Evolutionary conservation across 2,113 vertebrate species (phyloP).

Genomic region (Ptilorrhoa leucosticta): DNA sequence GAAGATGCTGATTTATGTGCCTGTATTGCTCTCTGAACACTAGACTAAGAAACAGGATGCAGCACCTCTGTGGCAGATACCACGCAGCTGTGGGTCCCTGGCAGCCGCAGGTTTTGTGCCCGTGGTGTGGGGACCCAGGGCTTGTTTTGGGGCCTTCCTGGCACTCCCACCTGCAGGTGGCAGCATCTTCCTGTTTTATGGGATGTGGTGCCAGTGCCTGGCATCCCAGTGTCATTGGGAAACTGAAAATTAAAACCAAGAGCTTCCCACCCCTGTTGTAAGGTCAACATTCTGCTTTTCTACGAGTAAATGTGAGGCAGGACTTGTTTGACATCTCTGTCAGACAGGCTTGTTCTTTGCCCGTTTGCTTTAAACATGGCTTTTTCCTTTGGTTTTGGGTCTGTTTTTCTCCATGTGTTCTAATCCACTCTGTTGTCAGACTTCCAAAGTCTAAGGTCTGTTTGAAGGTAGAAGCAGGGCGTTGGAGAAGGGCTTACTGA

Average conservation of each 20-base stretch:
- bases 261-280: not conserved
- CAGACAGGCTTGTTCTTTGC: not conserved
- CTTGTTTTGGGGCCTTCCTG: not conserved
- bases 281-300: not conserved
- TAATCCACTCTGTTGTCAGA: not conserved
- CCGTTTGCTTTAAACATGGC: not conserved
- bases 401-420: not conserved
- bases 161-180: constrained; percentile 43
- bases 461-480: not conserved
- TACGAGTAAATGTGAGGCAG: not conserved
- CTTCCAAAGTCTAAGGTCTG: not conserved
- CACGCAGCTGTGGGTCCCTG: accelerated
- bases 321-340: not conserved
- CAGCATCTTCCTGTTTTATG: constrained; percentile 56
- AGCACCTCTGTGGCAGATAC: too few relatives aligned
- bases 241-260: not conserved
- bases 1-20: not conserved
- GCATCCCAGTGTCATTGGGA: not conserved
- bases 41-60: not conserved
- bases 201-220: not conserved
- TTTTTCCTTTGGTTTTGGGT: not conserved
- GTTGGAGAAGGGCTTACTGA: not conserved
- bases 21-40: not conserved
- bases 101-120: accelerated
- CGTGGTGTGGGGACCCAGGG: accelerated